Percentiles rank a stretch among this genome's conserved stretches.
These are phyloP conservation scores for Lathronympha strigana DNA, from an alignment of 2,888 invertebrate species.

Conservation along the genomic window DNA sequence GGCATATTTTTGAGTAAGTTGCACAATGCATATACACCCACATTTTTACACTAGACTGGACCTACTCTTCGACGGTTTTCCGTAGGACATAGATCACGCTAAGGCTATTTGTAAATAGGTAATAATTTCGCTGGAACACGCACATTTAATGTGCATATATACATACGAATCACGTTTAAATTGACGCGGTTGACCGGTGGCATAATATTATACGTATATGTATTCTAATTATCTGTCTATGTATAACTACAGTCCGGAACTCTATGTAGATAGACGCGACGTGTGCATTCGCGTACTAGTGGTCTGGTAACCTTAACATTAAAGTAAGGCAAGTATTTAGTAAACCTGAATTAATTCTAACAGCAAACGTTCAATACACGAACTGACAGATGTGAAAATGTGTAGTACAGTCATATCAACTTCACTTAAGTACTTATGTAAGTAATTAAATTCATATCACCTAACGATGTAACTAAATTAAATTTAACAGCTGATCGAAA, in stretches of 20 bases:
- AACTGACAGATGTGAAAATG: too few relatives aligned
- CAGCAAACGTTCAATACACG: too few relatives aligned
- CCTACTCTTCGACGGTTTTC: slow-evolving; percentile 10
- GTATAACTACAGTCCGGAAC: slow-evolving; percentile 2
- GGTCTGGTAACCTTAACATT: slow-evolving; percentile 9
- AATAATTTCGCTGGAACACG: slow-evolving; percentile 13
- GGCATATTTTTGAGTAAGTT: too few relatives aligned
- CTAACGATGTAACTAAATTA: too few relatives aligned
- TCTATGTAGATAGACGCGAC: background rate
- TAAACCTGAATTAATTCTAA: background rate
- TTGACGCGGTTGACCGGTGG: slow-evolving; percentile 18
- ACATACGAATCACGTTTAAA: slow-evolving; percentile 8
- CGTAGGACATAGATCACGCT: slow-evolving; percentile 14
- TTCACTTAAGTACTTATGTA: too few relatives aligned
- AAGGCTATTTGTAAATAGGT: slow-evolving; percentile 8
- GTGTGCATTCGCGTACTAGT: background rate
- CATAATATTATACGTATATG: slow-evolving; percentile 5
- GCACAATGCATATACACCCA: too few relatives aligned
- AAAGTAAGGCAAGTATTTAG: background rate
- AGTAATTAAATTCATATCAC: too few relatives aligned
- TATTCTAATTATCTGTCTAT: background rate
- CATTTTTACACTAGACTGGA: too few relatives aligned
- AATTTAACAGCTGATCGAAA: too few relatives aligned
- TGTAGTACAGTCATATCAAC: too few relatives aligned
- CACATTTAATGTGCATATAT: slow-evolving; percentile 15